Base-by-base conservation (phyloP, 2,888 invertebrate genomes). In the Formica aserva region DNA sequence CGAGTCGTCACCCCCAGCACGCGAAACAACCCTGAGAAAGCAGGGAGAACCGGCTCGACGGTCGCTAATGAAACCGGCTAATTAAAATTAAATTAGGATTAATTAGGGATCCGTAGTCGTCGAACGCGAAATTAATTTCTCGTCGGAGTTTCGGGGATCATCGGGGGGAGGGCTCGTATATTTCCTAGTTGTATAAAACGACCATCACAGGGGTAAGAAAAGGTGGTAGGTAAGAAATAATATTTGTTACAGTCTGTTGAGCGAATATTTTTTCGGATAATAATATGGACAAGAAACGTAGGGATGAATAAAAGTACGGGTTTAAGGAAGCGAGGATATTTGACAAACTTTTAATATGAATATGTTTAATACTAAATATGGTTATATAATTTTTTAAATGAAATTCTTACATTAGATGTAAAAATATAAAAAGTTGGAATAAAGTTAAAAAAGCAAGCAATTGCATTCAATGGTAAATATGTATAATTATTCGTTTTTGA, bases 41-140 rank as follows among this genome's bases (percentile, higher is more conserved):
- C 35, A 72, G 72, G 60, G 45, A 80, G 72, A 41, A 78, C 57
- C 41, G 32, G 60, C 72, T 69, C 78, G 72, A 57, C 72, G 60
- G 60, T 60, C 78, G 72, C 72, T 80, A 80, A 80, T 80, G 78
- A 80, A 80, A 80, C 45, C 72, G 74, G 78, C 78, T 80, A 80
- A 80, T 80, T 75, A 82, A 87, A 88, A 88, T 88, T 67, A 82
- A 89, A 88, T 88, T 88, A 89, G 84, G 78, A 87, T 86, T 87
- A 86, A 88, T 88, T 86, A 89, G 86, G 82, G 26, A 65, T 74
- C 35, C 62, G 74, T 62, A 65, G 82, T 83, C 74, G 87, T 71
- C 89, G 88, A 87, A 88, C 82, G 76, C 77, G 82, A 81, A 83
- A 89, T 89, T 89, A 87, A 88, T 89, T 86, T 86, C 84, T 80